These are phyloP conservation scores for Podargus strigoides DNA, from an alignment of 2,797 vertebrate genomes.

Conservation along the genomic window DNA sequence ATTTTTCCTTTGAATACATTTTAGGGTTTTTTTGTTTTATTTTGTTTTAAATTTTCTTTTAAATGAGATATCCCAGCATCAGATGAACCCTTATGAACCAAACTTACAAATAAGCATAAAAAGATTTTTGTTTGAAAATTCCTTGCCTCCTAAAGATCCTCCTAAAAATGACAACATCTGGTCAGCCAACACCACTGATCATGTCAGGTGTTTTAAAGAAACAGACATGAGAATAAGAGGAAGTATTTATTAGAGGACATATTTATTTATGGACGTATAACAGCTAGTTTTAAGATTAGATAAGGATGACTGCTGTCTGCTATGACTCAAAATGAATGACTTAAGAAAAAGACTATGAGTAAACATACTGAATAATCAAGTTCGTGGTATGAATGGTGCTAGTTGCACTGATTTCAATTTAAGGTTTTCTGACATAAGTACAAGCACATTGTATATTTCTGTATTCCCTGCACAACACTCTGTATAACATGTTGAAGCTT, in stretches of 20 bases:
- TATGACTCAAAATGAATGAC: not conserved
- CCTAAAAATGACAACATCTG: not conserved
- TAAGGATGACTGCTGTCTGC: not conserved
- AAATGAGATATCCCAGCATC: not conserved
- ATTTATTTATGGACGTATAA: accelerated
- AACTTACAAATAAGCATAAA: not conserved
- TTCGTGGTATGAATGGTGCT: not conserved
- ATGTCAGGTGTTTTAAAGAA: not conserved
- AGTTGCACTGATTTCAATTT: not conserved
- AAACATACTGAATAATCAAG: not conserved
- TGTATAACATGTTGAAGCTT: not conserved
- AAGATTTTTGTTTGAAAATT: not conserved
- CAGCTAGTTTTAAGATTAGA: not conserved
- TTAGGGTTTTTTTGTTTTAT: not conserved
- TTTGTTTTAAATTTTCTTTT: not conserved
- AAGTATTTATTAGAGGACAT: not conserved
- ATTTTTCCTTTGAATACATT: not conserved
- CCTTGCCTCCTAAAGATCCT: not conserved
- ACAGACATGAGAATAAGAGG: not conserved
- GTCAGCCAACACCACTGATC: not conserved
- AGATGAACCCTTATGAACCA: not conserved
- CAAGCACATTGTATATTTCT: not conserved
- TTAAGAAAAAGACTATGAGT: not conserved
- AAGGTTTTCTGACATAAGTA: not conserved
- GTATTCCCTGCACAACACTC: not conserved